Percentiles rank a stretch among this genome's conserved stretches.
Evolutionary conservation across 2,113 vertebrate species (phyloP).

Genomic region (Macrotis lagotis): DNA sequence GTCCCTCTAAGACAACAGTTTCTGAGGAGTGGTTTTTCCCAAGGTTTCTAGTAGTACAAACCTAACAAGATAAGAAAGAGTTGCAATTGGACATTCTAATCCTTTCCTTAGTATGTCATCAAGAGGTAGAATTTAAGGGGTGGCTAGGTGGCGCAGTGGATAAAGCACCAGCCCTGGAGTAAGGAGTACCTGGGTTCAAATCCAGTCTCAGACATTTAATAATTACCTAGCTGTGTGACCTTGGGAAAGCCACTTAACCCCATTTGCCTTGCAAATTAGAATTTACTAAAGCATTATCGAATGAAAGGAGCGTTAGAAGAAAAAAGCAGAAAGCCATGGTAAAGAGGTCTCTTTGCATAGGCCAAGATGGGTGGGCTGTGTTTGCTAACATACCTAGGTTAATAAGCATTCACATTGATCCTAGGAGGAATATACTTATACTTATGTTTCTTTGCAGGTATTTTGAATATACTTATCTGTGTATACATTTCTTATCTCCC

Average conservation of each 20-base stretch:
- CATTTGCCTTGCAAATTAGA: no score
- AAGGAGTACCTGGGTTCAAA: no score
- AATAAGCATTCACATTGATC: background rate
- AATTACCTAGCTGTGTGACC: no score
- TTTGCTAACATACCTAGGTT: background rate
- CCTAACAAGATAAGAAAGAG: background rate
- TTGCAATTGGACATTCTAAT: background rate
- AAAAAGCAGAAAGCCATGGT: background rate
- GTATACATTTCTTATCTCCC: background rate
- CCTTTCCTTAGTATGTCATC: background rate
- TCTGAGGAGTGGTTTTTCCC: background rate
- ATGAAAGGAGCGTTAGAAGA: background rate
- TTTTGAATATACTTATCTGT: background rate
- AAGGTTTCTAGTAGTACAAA: background rate
- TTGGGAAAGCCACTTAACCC: no score
- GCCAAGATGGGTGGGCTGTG: background rate
- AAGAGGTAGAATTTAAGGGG: background rate
- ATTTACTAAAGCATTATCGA: background rate
- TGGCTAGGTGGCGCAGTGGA: no score
- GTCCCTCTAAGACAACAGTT: background rate
- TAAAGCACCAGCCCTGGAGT: no score
- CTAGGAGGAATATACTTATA: background rate
- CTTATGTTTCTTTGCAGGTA: background rate
- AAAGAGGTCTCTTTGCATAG: background rate
- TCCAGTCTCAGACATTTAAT: no score